Evolutionary conservation across 2,797 vertebrate species (phyloP), one percentile per base, ranked within the genome.

Genomic region (Lycodopsis pacificus): DNA sequence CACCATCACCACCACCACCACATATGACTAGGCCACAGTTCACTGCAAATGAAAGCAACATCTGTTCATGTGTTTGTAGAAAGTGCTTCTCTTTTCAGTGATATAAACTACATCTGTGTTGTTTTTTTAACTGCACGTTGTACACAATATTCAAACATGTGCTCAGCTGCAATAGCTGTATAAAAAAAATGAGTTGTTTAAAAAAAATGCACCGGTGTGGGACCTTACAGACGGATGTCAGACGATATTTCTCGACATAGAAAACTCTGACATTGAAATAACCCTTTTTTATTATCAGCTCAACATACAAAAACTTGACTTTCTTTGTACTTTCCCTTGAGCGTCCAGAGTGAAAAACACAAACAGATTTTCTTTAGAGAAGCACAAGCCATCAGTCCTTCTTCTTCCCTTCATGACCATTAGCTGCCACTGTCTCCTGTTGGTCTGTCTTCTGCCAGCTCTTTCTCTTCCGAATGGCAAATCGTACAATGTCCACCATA

Each of bases 401-500:
- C 46, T 27, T 88, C 77, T 95, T 95, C 19, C 81, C 71, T 30
- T 91, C 79, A 15, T 90, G 85, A n/a, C 93, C 92, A 19, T 95
- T 95, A 56, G 83, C 88, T 7, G 73, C 74, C 32, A 85, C 51
- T 12, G 38, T 57, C 20, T 80, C 79, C 8, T 22, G 77, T 5
- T 58, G 77, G 30, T 70, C 94, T 76, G 86, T 94, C 95, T 95
- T 95, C 1, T 86, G 85, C 86, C 97, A 97, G 79, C 90, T 95
- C 84, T 93, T 91, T 85, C 94, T 95, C 90, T 97, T 99, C 81
- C 96, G 95, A 49, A 91, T 87, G 4, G 96, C 93, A 11, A 99
- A 99, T 58, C 95, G 95, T 87, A 94, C 96, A 89, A 99, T 99
- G 94, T 96, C 97, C 76, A 96, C 94, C 97, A 98, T 96, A 77